Base-by-base conservation (phyloP, 2,113 vertebrate species). In the Mellivora capensis region DNA sequence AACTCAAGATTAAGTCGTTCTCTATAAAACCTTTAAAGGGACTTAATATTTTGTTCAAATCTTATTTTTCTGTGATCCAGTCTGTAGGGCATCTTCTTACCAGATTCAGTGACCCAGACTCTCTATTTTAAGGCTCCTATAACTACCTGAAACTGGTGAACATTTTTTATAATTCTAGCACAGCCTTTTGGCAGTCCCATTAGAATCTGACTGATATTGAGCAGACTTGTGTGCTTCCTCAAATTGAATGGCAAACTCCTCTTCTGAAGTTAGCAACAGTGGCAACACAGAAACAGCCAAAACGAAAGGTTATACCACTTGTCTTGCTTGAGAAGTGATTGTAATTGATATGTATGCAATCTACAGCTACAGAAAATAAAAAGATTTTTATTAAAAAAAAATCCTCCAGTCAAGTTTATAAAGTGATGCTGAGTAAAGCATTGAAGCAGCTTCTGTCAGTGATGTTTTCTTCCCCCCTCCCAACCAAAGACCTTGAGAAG, bases 201-300 rank as follows among this genome's bases (percentile, higher is more conserved):
- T 67, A 44, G 23, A 77, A n/a, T 42, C 47, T 49, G n/a, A 34
- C n/a, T 74, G 37, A 42, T 80, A 52, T 7, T 81, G 83, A 93
- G 39, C 39, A 96, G 67, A 93, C 42, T n/a, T 17, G 13, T n/a
- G 13, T 72, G 2, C 6, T 76, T 54, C 57, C 88, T 79, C 52
- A 79, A 34, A 80, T 86, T 57, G 62, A 96, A 95, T 18, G 57
- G 7, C 62, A 93, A 88, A 85, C 20, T 93, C 42, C 59, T 96
- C 34, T 96, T 81, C 57, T 95, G 77, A 91, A 90, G 61, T 79
- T 90, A 94, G 34, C 29, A 80, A 27, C 14, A 5, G 0, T 9
- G 27, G 21, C 27, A 95, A 74, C 21, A 52, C 13, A 69, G 4
- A 64, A 82, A 87, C 34, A 86, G 54, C 3, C 49, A 47, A 23